Evolutionary conservation across 2,797 vertebrate species (phyloP), one percentile per base, ranked within the genome.

Genomic region (Catharus ustulatus): DNA sequence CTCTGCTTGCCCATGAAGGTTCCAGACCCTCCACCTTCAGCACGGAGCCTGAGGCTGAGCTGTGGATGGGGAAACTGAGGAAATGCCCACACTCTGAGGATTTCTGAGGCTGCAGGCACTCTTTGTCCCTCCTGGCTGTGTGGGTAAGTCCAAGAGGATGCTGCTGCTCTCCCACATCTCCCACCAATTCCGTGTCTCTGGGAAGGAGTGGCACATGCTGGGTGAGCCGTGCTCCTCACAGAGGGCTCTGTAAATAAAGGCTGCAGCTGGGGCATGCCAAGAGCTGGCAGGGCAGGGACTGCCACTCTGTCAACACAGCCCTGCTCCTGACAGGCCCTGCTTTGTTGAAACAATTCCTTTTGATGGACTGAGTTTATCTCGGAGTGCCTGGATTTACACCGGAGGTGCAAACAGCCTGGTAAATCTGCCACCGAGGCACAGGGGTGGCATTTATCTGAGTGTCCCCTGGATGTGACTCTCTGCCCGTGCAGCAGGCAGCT

Each of bases 231-330:
- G 58, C 36, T 71, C n/a, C 46, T 43, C 10, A 5, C 45, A 30
- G 81, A 72, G 63, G 63, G 64, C 45, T 46, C 22, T 67, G 64
- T 84, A 93, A 92, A 91, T 81, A 91, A 73, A 57, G 52, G 54
- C 54, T 87, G 13, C 54, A 49, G 52, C 71, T 40, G 75, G 27
- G 69, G 20, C 20, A 72, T 45, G 78, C 91, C 87, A 78, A 36
- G 80, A 49, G 87, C 87, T 87, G 86, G 73, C 88, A n/a, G 0
- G 1, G 80, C 62, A 75, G 83, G 73, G 62, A 15, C 43, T 79
- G 84, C 87, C 55, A 46, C 62, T 92, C 93, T 87, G 84, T 95
- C 93, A 94, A 61, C 88, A 58, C 11, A 83, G 80, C 89, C 93
- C 91, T 0, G 15, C 84, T 87, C 79, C 91, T 77, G 84, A 92